Evolutionary conservation across 2,113 vertebrate species (phyloP).

Genomic region (Puntigrus tetrazona): DNA sequence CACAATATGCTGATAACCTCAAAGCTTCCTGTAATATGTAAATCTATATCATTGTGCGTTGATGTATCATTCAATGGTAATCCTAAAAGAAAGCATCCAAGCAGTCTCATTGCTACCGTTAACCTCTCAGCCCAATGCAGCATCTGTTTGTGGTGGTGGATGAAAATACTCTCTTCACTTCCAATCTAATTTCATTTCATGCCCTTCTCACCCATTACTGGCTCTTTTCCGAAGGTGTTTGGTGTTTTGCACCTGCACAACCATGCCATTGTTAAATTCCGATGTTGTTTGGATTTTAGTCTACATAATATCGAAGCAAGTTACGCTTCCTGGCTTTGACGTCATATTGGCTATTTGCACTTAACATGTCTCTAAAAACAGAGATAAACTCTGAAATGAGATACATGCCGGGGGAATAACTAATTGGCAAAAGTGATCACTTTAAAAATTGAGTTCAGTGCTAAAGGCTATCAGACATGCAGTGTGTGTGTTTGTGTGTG

Average conservation of each 20-base stretch:
- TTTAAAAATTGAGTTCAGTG: slow-evolving; percentile 6
- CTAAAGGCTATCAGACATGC: neutral
- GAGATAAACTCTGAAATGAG: neutral
- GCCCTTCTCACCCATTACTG: neutral
- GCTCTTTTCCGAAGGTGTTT: neutral
- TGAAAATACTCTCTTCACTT: neutral
- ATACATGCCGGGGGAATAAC: neutral
- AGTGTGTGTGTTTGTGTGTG: neutral
- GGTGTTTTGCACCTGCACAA: neutral
- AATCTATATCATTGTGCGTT: neutral
- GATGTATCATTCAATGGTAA: neutral
- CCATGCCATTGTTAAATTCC: neutral
- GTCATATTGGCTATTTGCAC: neutral
- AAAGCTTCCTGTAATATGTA: neutral
- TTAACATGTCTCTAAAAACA: neutral
- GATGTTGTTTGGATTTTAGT: neutral
- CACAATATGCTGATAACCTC: too few species aligned
- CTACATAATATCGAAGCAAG: neutral
- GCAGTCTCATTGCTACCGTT: neutral
- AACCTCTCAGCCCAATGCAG: neutral
- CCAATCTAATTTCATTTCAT: neutral
- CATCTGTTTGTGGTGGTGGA: neutral
- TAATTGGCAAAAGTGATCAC: slow-evolving; percentile 25
- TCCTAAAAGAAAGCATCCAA: neutral
- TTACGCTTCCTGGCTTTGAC: neutral